A percentile compares a stretch with the other conserved stretches of the same genome.
These are phyloP conservation scores for Lampropteryx suffumata DNA, from an alignment of 2,888 invertebrate genomes.

Conservation along the genomic window DNA sequence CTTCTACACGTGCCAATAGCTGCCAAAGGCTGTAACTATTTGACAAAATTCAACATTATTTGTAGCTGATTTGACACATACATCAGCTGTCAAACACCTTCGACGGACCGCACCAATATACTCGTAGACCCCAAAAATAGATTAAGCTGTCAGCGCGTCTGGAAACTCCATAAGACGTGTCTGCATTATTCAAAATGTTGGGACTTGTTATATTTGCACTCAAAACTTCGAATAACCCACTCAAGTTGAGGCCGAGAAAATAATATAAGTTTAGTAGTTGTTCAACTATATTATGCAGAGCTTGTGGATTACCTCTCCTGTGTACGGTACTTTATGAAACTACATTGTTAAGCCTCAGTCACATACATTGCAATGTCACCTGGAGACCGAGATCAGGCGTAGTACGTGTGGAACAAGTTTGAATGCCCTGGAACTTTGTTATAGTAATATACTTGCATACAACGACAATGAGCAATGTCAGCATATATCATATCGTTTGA, in stretches of 20 bases:
- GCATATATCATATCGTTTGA: constrained; percentile 11
- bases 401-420: constrained; percentile 27
- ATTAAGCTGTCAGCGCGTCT: constrained; percentile 8
- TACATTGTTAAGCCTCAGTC: constrained; percentile 46
- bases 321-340: constrained; percentile 40
- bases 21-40: too few relatives aligned
- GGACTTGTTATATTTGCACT: constrained; percentile 69
- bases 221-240: constrained; percentile 70
- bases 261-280: constrained; percentile 61
- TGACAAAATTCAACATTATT: too few relatives aligned
- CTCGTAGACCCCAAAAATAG: not conserved
- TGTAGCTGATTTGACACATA: not conserved
- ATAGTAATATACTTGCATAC: constrained; percentile 7
- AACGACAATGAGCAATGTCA: constrained; percentile 7
- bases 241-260: constrained; percentile 59
- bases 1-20: not conserved
- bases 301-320: constrained; percentile 53
- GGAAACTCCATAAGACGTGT: constrained; percentile 40
- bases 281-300: constrained; percentile 36
- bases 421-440: constrained; percentile 29
- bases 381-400: constrained; percentile 27
- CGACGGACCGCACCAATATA: not conserved
- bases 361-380: constrained; percentile 27
- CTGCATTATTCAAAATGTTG: constrained; percentile 67
- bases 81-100: not conserved